phyloP scores from a whole-genome alignment of 1,140 invertebrate genomes.

The Temnothorax nylanderi region DNA sequence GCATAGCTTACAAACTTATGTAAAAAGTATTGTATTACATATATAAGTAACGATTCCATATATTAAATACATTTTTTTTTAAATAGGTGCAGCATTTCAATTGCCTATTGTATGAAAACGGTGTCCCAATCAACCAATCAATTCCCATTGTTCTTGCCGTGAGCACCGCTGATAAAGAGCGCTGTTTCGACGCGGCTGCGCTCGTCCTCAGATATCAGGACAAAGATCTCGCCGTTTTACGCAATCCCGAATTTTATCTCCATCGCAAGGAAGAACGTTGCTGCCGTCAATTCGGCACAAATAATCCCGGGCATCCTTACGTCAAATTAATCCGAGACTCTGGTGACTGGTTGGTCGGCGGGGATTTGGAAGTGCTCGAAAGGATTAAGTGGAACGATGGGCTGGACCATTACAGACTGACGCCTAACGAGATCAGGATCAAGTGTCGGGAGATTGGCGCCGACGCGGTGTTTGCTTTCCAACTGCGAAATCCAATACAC shows the following conservation, averaged over 20 bases:
- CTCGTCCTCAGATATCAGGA: slow-evolving; percentile 90
- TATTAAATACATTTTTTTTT: neutral
- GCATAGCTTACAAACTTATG: neutral
- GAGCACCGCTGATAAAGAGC: slow-evolving; percentile 90
- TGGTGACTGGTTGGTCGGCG: slow-evolving; percentile 98
- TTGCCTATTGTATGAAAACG: slow-evolving; percentile 88
- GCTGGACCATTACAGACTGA: slow-evolving; percentile 96
- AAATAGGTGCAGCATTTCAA: slow-evolving; percentile 93
- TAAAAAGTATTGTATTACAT: too few species aligned
- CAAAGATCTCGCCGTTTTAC: slow-evolving; percentile 92
- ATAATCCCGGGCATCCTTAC: slow-evolving; percentile 94
- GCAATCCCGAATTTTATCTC: slow-evolving; percentile 95
- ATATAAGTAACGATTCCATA: too few species aligned
- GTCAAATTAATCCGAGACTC: slow-evolving; percentile 96
- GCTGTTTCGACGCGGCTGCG: slow-evolving; percentile 87
- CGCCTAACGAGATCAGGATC: slow-evolving; percentile 94
- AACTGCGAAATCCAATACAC: slow-evolving; percentile 98
- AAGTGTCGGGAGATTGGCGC: slow-evolving; percentile 94
- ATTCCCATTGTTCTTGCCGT: slow-evolving; percentile 97
- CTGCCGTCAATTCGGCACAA: slow-evolving; percentile 95
- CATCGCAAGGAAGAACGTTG: slow-evolving; percentile 98
- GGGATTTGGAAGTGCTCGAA: slow-evolving; percentile 96
- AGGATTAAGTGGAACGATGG: slow-evolving; percentile 97
- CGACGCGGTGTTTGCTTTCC: slow-evolving; percentile 99
- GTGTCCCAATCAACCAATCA: slow-evolving; percentile 93